Evolutionary conservation across 2,113 vertebrate genomes (phyloP), one percentile per base, ranked within the genome.

Genomic region (Arothron firmamentum): DNA sequence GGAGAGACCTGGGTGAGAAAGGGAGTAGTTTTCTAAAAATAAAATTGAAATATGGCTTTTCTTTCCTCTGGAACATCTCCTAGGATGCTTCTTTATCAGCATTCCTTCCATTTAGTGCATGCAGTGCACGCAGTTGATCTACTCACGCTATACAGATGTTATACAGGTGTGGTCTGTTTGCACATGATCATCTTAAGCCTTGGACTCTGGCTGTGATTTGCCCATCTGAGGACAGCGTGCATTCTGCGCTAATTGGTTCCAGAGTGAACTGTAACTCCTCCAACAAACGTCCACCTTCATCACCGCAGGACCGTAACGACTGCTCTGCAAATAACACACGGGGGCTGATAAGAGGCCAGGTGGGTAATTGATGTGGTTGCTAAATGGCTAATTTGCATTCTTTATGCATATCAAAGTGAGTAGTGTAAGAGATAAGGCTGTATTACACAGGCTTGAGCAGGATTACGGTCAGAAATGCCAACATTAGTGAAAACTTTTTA

Each of bases 321-420:
- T 91, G 89, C 93, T 93, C 83, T 94, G 91, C 92, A 93, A 95
- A 95, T 93, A 95, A 95, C 92, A 93, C 91, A 93, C 92, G 92
- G 90, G 90, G 71, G 78, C 92, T 94, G 94, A 96, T 95, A 94
- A 93, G 92, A 93, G 91, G 91, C 92, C 91, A 93, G 94, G 92
- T 93, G 92, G 93, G 92, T 94, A 97, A 97, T 95, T 95, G 95
- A 96, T 94, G 92, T 93, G 93, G 92, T 94, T 96, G 94, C 93
- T 94, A 94, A 95, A 90, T 92, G 92, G 93, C 93, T 94, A 89
- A 96, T 97, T 96, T 97, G 93, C 93, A 96, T 94, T 93, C 70
- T 94, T 94, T 93, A 94, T 89, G 90, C 93, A 92, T 81, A 83
- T 93, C 90, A 90, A 84, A 80, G 71, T 75, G 78, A 72, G 75